phyloP scores from a whole-genome alignment of 1,140 invertebrate species.

The Adelges cooleyi region DNA sequence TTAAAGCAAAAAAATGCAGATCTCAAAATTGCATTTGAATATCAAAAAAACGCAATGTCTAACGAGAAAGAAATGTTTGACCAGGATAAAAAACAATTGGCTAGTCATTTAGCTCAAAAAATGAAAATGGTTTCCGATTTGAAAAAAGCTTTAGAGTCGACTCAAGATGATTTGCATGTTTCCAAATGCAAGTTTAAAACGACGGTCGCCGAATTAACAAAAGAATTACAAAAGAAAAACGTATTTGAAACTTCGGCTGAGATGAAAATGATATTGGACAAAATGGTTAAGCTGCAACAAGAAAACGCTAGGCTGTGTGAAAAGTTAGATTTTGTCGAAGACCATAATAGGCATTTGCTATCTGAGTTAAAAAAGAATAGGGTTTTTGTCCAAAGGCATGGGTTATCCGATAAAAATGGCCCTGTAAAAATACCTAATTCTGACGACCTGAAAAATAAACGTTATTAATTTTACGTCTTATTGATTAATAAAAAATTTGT shows the following conservation, averaged over 20 bases:
- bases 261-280: slow-evolving; percentile 20
- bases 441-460: neutral
- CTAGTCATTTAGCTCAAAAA: slow-evolving; percentile 1
- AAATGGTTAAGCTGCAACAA: slow-evolving; percentile 15
- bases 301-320: slow-evolving; percentile 20
- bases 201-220: slow-evolving; percentile 2
- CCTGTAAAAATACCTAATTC: neutral
- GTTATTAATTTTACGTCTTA: neutral
- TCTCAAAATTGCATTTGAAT: neutral
- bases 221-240: slow-evolving; percentile 19
- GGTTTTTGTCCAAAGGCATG: neutral
- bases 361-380: slow-evolving; percentile 11
- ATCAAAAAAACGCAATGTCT: neutral
- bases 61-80: slow-evolving; percentile 10
- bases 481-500: no score
- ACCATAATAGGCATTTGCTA: slow-evolving; percentile 2
- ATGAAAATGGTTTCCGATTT: slow-evolving; percentile 15
- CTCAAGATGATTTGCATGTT: slow-evolving; percentile 21
- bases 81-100: slow-evolving; percentile 5
- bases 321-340: slow-evolving; percentile 23
- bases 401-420: neutral
- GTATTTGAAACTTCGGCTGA: neutral
- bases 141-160: neutral
- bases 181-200: slow-evolving; percentile 12
- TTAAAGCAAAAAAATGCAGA: slow-evolving; percentile 18